Evolutionary conservation across 64 coral and sea anemone genomes (phyloP), one percentile per base, ranked within the genome.

Genomic region (Exaiptasia diaphana): DNA sequence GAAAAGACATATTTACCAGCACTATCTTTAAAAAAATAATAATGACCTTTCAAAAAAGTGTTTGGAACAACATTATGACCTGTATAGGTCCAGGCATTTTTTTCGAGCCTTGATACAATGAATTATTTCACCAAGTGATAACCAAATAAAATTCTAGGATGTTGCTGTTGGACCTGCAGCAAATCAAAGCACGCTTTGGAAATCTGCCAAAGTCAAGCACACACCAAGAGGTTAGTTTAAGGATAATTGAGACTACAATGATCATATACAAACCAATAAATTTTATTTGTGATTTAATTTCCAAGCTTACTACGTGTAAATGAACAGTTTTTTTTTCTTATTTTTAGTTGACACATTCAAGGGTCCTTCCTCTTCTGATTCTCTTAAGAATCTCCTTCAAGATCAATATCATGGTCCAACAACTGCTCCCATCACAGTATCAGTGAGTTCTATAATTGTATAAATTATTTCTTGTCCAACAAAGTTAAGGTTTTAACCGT

Each of bases 181-280:
- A 50, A 64, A 73, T 32, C 78, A 92, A 73, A 99, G 90, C 32
- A 99, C 85, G 39, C 34, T 99, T 42, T 99, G 95, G 95, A 88
- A 99, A 11, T 86, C 90, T 57, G 80, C 90, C 6, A 99, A 99
- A 85, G 89, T 88, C 5, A 99, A 99, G 48, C 95, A 93, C n/a
- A 85, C 82, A 72, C 95, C 95, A 53, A 92, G 85, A 93, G 95
- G 95, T 99, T 38, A 18, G 32, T 24, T n/a, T n/a, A n/a, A n/a
- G n/a, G n/a, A n/a, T n/a, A 1, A 41, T 37, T n/a, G n/a, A n/a
- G n/a, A n/a, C n/a, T n/a, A n/a, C n/a, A n/a, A n/a, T n/a, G n/a
- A n/a, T n/a, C n/a, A n/a, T n/a, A n/a, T n/a, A n/a, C n/a, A n/a
- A n/a, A n/a, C n/a, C n/a, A n/a, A n/a, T n/a, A n/a, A n/a, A n/a